phyloP scores from a whole-genome alignment of 1,140 invertebrate species.

The Drosophila quadrilineata region DNA sequence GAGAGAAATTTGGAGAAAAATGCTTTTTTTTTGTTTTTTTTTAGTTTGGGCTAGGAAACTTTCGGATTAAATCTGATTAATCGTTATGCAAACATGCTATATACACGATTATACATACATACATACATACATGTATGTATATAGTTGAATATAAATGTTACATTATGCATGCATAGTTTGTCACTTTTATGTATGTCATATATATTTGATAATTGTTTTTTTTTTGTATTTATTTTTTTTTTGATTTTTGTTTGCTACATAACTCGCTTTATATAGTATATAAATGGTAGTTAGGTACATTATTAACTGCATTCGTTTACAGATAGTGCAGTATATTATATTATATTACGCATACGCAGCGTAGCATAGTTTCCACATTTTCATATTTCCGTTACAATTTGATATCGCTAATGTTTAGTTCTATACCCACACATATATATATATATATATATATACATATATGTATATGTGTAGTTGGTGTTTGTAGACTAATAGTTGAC shows the following conservation, averaged over 20 bases:
- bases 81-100: no score
- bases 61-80: background rate
- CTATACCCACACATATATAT: conserved; percentile 29
- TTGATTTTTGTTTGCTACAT: conserved; percentile 6
- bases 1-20: conserved; percentile 1
- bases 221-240: conserved; percentile 1
- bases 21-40: no score
- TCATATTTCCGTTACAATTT: no score
- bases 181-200: conserved; percentile 9
- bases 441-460: conserved; percentile 2
- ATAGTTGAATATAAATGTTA: conserved; percentile 17
- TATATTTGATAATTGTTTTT: background rate
- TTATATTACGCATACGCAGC: no score
- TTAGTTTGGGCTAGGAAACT: no score
- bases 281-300: conserved; percentile 34
- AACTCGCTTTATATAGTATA: background rate
- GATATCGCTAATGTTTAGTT: no score
- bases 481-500: conserved; percentile 63
- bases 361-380: no score
- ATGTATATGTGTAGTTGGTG: conserved; percentile 47
- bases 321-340: no score
- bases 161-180: conserved; percentile 17
- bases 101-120: conserved; percentile 10
- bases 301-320: conserved; percentile 23
- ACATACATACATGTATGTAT: conserved; percentile 6